Base-by-base conservation (phyloP, 2,113 vertebrate genomes). In the Siniperca knerii region DNA sequence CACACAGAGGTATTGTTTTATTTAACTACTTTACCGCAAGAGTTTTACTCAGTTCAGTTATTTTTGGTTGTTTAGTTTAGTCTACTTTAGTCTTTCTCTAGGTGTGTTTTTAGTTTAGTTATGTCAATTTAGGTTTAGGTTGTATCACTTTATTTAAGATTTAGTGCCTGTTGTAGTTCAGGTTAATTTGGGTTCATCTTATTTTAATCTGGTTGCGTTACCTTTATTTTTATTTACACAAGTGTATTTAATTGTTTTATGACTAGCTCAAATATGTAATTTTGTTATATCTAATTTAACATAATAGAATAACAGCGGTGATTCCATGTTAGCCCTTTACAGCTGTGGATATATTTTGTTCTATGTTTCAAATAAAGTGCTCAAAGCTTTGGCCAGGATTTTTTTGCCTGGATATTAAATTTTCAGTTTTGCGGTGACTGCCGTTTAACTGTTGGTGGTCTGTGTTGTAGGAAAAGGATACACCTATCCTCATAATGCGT, bases 1-100 rank as follows among this genome's bases (percentile, higher is more conserved):
- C 71, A 64, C 81, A n/a, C 40, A 61, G 33, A 85, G 85, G 86
- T 89, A 89, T 4, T 5, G 35, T 46, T 78, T 77, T n/a, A 42
- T 16, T 64, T 60, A 4, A 1, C 25, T 33, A 12, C 42, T 69
- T 35, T 18, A 60, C n/a, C 42, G 8, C 44, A 46, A 5, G 20
- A 37, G 6, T 29, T 46, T 23, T n/a, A 12, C 4, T 33, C 16
- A 62, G 15, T 35, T 61, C 12, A 2, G 15, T 35, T 25, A 11
- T 40, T 40, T 46, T 55, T 52, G 10, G 3, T 61, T 52, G 72
- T 69, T 20, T 35, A 44, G 21, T 33, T 62, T 68, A n/a, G 25
- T 25, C 48, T 9, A 15, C 6, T 37, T 16, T 2, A 33, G 3
- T 76, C 1, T 75, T 16, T 11, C 20, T 75, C 21, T 5, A 50